phyloP scores from a whole-genome alignment of 1,140 invertebrate species.

The Carcinoscorpius rotundicauda region DNA sequence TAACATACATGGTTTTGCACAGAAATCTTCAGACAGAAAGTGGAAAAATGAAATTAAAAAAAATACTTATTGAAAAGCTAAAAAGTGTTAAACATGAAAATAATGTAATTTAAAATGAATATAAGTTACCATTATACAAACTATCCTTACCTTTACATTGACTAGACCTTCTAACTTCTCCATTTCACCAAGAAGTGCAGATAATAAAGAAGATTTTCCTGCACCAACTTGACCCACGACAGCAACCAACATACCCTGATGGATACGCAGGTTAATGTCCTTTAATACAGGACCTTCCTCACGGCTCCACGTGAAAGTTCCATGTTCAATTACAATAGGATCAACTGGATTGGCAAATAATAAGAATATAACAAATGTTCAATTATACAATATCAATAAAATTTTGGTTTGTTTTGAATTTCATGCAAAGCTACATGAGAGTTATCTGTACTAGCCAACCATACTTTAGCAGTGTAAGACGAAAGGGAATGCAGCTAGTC shows the following conservation, averaged over 20 bases:
- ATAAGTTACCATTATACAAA: neutral
- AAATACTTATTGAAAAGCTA: too few species aligned
- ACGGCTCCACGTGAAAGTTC: conserved; percentile 22
- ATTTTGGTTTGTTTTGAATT: neutral
- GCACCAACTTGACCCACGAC: conserved; percentile 38
- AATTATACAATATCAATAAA: too few species aligned
- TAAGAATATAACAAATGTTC: too few species aligned
- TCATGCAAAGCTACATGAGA: neutral
- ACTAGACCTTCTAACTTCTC: conserved; percentile 31
- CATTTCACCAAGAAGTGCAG: conserved; percentile 47
- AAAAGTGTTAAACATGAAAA: too few species aligned
- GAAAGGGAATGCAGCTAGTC: too few species aligned
- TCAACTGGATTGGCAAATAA: conserved; percentile 1
- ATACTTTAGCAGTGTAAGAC: too few species aligned
- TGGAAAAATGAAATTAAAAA: too few species aligned
- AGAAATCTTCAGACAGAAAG: too few species aligned
- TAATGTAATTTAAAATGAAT: too few species aligned
- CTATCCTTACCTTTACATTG: conserved; percentile 24
- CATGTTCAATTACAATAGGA: conserved; percentile 21
- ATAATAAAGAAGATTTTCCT: conserved; percentile 40
- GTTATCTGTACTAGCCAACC: neutral
- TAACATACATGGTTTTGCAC: too few species aligned
- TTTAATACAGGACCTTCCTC: conserved; percentile 17
- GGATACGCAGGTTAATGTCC: conserved; percentile 25
- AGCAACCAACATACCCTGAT: conserved; percentile 32